These are phyloP conservation scores for Palaemon carinicauda DNA, from an alignment of 1,140 invertebrate genomes.

Conservation along the genomic window DNA sequence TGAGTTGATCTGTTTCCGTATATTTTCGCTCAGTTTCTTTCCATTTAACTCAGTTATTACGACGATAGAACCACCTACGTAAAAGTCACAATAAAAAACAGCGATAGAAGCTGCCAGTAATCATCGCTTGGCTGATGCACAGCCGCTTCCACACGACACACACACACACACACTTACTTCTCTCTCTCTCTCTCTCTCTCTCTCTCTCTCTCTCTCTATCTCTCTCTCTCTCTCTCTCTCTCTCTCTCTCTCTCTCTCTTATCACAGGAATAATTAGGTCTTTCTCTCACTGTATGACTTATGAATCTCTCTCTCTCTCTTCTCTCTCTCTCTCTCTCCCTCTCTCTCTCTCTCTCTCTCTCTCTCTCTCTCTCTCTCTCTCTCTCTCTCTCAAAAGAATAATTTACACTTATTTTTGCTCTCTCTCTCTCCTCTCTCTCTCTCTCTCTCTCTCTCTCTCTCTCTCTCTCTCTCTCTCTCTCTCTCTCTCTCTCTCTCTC, in stretches of 20 bases:
- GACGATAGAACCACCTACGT: too few relatives aligned
- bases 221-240: neutral
- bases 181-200: neutral
- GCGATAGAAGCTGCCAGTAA: neutral
- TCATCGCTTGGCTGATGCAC: neutral
- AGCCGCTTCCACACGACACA: neutral
- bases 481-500: neutral
- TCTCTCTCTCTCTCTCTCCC: neutral
- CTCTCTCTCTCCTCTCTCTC: neutral
- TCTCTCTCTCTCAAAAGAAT: too few relatives aligned
- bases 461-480: neutral
- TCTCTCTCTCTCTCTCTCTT: neutral
- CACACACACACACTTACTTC: neutral
- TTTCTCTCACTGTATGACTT: neutral
- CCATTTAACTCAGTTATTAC: neutral
- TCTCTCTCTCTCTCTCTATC: neutral
- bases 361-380: neutral
- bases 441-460: neutral
- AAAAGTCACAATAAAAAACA: neutral
- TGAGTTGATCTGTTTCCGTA: too few relatives aligned
- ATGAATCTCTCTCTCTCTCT: too few relatives aligned
- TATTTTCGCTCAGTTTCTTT: neutral
- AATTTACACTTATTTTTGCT: neutral
- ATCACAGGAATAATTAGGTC: neutral
- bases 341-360: neutral